Conservation (phyloP, 2,797 vertebrate genomes). For the Chrysocyon brachyurus region DNA sequence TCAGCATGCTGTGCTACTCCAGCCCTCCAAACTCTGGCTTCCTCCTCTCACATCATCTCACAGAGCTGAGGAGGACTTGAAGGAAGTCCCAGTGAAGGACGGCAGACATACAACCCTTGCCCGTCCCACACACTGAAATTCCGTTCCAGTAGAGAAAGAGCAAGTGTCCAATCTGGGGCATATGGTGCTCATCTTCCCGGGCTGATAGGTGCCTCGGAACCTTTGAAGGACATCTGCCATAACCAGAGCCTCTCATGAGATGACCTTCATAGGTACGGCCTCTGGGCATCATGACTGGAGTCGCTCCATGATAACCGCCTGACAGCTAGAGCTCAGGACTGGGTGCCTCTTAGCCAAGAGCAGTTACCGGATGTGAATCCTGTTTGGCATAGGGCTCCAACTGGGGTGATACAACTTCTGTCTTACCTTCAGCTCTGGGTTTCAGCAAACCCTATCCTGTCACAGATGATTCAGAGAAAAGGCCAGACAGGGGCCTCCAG, state of each 20-base stretch:
- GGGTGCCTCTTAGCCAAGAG: neutral
- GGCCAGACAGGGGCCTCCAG: neutral
- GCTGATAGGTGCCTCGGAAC: neutral
- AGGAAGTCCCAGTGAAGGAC: neutral
- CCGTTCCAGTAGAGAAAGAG: neutral
- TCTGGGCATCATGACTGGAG: neutral
- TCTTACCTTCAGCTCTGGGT: neutral
- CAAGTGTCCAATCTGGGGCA: neutral
- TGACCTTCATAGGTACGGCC: neutral
- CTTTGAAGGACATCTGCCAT: neutral
- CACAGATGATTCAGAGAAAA: neutral
- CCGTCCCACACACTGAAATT: neutral
- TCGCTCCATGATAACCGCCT: neutral
- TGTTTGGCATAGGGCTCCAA: neutral
- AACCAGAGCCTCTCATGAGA: neutral
- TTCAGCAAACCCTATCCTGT: neutral
- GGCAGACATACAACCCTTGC: neutral
- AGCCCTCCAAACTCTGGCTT: neutral
- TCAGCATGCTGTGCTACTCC: neutral
- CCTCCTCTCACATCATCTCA: neutral
- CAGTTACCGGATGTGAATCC: neutral
- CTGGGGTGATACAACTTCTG: fast-evolving
- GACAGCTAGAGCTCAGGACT: neutral
- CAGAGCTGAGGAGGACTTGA: neutral
- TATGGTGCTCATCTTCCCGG: neutral